Percentiles rank a stretch among this genome's conserved stretches.
Conservation (phyloP, 2,113 vertebrate species). For the Vidua macroura region DNA sequence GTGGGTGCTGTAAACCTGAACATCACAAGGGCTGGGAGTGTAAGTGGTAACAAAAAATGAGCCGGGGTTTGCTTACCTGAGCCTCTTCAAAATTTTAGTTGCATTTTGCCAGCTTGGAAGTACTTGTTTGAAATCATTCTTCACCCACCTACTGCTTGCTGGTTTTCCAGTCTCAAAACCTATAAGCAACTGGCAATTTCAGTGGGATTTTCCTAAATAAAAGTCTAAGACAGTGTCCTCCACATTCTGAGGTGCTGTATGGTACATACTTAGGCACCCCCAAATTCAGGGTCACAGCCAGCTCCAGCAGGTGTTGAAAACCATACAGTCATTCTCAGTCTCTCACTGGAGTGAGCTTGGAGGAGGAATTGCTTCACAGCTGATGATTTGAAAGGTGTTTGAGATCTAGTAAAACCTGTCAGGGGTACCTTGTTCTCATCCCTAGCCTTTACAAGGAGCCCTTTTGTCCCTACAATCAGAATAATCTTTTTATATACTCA, state of each 20-base stretch:
- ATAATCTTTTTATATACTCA: background rate
- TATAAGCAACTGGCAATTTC: background rate
- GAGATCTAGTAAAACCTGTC: background rate
- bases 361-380: background rate
- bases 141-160: background rate
- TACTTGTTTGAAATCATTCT: background rate
- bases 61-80: background rate
- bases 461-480: background rate
- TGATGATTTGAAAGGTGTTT: background rate
- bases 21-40: background rate
- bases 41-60: background rate
- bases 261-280: fast-evolving
- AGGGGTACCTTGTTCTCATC: background rate
- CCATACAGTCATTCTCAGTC: fast-evolving
- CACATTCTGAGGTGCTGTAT: background rate
- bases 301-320: background rate
- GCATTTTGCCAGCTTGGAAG: background rate
- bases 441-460: background rate
- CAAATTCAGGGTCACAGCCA: background rate
- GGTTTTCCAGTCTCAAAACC: background rate
- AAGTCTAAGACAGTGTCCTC: background rate
- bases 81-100: background rate
- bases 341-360: background rate
- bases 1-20: background rate
- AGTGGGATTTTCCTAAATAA: background rate